These are phyloP conservation scores for Tiphia femorata DNA, from an alignment of 2,888 invertebrate genomes.

Conservation along the genomic window DNA sequence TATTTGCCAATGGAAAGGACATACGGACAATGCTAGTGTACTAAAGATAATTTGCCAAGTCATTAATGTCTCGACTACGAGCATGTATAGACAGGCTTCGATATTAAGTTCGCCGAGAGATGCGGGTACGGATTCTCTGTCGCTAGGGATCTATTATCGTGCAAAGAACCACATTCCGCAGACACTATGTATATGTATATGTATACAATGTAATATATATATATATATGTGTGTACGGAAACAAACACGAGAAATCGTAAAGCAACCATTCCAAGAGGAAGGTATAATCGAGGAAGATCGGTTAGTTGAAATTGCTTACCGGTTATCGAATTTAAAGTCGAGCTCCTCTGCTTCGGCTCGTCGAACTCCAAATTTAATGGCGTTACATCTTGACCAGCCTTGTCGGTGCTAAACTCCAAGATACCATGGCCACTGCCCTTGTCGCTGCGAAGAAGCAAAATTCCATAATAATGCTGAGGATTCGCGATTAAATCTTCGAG, in stretches of 20 bases:
- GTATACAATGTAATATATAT: too few relatives aligned
- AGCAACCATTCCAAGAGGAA: constrained; percentile 13
- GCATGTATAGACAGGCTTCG: too few relatives aligned
- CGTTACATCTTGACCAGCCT: constrained; percentile 89
- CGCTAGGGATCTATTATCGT: constrained; percentile 39
- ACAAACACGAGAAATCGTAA: constrained; percentile 28
- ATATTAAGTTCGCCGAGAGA: too few relatives aligned
- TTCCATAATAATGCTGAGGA: not conserved
- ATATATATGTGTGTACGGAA: too few relatives aligned
- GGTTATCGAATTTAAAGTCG: constrained; percentile 82
- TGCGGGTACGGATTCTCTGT: constrained; percentile 3
- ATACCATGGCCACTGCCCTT: constrained; percentile 76
- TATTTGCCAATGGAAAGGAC: too few relatives aligned
- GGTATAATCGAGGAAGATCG: constrained; percentile 9
- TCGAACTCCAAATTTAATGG: constrained; percentile 86
- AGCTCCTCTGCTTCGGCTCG: constrained; percentile 77
- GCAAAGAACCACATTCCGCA: constrained; percentile 61
- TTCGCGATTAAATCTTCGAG: too few relatives aligned
- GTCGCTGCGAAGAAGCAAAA: constrained; percentile 55
- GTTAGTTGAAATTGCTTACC: constrained; percentile 73
- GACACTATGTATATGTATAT: constrained; percentile 49
- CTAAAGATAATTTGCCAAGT: too few relatives aligned
- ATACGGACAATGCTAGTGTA: too few relatives aligned
- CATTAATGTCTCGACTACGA: too few relatives aligned
- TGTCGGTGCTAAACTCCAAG: constrained; percentile 87